phyloP scores from a whole-genome alignment of 2,113 vertebrate genomes.

The Pseudorectes ferrugineus region DNA sequence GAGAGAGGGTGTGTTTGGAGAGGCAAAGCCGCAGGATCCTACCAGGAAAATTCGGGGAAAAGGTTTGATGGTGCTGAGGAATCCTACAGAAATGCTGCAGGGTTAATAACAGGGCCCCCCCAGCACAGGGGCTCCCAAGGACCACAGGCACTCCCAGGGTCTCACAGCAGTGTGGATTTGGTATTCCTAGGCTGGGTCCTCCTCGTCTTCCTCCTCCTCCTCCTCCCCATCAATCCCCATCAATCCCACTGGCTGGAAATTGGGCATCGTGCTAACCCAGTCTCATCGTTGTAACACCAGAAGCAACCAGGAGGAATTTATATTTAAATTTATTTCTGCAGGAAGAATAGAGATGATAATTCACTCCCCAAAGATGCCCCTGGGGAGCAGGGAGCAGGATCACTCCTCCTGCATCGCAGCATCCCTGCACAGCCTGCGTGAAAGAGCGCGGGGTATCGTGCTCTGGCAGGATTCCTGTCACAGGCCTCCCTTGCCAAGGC shows the following conservation, averaged over 20 bases:
- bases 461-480: not conserved
- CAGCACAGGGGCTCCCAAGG: not conserved
- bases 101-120: not conserved
- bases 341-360: not conserved
- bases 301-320: not conserved
- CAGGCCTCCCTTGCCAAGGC: not conserved
- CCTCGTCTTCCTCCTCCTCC: not conserved
- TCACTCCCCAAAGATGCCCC: not conserved
- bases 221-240: not conserved
- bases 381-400: not conserved
- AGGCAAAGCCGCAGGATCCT: not conserved
- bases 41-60: not conserved
- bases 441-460: not conserved
- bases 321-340: not conserved
- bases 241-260: not conserved
- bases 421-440: not conserved
- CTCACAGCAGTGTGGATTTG: not conserved
- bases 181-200: not conserved
- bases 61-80: not conserved
- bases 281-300: not conserved
- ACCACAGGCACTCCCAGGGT: accelerated
- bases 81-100: not conserved
- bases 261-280: not conserved
- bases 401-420: not conserved
- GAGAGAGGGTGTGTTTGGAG: not conserved